A percentile compares a stretch with the other conserved stretches of the same genome.
Conservation (phyloP, 2,113 vertebrate genomes). For the Austrofundulus limnaeus region DNA sequence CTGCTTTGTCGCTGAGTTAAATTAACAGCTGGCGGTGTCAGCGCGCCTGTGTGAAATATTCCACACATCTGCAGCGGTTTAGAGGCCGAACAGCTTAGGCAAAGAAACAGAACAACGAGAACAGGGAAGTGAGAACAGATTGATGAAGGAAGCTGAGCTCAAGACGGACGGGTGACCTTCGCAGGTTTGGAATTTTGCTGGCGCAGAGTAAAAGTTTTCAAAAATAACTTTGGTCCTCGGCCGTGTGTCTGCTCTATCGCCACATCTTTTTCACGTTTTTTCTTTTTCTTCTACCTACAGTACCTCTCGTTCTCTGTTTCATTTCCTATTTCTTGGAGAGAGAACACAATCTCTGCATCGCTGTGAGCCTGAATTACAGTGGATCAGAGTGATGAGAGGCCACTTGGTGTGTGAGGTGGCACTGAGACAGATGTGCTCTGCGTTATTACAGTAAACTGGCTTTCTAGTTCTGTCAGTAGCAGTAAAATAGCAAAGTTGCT, state of each 20-base stretch:
- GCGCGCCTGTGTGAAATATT: conserved; percentile 19
- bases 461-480: conserved; percentile 28
- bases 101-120: conserved; percentile 43
- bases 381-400: conserved; percentile 54
- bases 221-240: conserved; percentile 39
- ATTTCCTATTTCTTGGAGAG: conserved; percentile 45
- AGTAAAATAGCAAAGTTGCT: conserved; percentile 25
- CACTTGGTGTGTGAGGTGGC: conserved; percentile 32
- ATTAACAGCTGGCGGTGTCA: conserved; percentile 42
- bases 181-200: conserved; percentile 33
- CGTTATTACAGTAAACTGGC: conserved; percentile 22
- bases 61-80: conserved; percentile 49
- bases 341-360: conserved; percentile 59
- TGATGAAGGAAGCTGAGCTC: conserved; percentile 44
- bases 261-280: conserved; percentile 42
- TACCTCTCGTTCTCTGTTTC: conserved; percentile 14
- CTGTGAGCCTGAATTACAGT: conserved; percentile 70
- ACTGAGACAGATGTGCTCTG: conserved; percentile 54
- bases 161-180: conserved; percentile 56
- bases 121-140: conserved; percentile 60
- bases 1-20: conserved; percentile 13
- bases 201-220: conserved; percentile 36
- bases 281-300: conserved; percentile 15
- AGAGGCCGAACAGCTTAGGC: no score
- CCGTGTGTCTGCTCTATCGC: conserved; percentile 29